Evolutionary conservation across 2,113 vertebrate genomes (phyloP).

Genomic region (Rhinolophus ferrumequinum): DNA sequence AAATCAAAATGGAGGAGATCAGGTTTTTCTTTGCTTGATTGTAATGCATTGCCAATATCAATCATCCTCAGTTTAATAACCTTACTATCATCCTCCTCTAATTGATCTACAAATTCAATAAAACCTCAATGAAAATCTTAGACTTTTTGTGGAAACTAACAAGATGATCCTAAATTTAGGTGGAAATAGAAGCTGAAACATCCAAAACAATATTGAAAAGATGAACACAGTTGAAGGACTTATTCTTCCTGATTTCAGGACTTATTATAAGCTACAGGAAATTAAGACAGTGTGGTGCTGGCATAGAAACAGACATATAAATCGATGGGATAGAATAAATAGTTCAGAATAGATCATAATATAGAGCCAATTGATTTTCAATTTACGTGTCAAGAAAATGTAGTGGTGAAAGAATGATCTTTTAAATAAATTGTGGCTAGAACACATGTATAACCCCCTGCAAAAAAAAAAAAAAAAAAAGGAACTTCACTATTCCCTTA

Average conservation of each 20-base stretch:
- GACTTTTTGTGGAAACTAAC: background rate
- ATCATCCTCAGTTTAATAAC: background rate
- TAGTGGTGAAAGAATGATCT: background rate
- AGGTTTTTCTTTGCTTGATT: background rate
- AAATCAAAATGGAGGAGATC: background rate
- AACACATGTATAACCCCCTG: background rate
- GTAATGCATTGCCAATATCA: background rate
- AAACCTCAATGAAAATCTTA: background rate
- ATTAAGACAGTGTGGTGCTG: background rate
- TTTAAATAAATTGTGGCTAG: background rate
- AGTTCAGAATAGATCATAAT: background rate
- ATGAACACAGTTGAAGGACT: background rate
- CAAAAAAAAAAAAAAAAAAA: background rate
- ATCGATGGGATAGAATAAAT: background rate
- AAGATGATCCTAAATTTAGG: background rate
- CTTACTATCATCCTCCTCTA: background rate
- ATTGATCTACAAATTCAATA: background rate
- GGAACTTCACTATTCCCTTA: background rate
- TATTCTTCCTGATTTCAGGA: background rate
- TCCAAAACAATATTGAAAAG: background rate
- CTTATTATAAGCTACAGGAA: background rate
- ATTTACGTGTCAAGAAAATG: background rate
- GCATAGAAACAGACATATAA: background rate
- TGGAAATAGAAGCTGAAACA: background rate
- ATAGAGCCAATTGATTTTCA: slow-evolving; percentile 1